These are phyloP conservation scores for Drosophila recens DNA, from an alignment of 2,888 invertebrate genomes.

Conservation along the genomic window DNA sequence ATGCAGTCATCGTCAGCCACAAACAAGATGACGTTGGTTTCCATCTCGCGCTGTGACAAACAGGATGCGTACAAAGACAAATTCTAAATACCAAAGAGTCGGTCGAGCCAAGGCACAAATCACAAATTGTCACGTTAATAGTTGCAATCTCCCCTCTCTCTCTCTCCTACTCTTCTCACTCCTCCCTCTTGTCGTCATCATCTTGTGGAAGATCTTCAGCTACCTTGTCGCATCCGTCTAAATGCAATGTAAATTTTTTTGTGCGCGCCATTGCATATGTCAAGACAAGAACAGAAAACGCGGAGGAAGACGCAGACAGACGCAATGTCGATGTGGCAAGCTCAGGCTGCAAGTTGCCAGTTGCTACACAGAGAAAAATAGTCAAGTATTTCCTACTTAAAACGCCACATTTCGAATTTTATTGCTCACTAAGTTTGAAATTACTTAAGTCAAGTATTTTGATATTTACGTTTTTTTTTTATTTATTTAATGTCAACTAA, in stretches of 20 bases:
- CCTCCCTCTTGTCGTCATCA: constrained; percentile 24
- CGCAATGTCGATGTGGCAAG: constrained; percentile 21
- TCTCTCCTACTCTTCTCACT: constrained; percentile 8
- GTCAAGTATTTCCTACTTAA: no score
- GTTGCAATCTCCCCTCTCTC: constrained; percentile 41
- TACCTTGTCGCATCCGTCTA: constrained; percentile 71
- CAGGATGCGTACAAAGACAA: constrained; percentile 74
- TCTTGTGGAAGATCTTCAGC: constrained; percentile 40
- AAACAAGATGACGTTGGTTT: constrained; percentile 26
- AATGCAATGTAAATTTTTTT: constrained; percentile 82
- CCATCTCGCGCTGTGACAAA: constrained; percentile 55
- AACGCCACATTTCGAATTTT: no score
- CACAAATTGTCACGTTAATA: constrained; percentile 82
- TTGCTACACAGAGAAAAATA: not conserved
- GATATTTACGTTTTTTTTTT: no score
- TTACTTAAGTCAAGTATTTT: no score
- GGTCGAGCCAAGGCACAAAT: constrained; percentile 69
- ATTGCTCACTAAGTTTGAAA: no score
- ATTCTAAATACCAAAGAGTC: constrained; percentile 78
- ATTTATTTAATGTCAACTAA: no score
- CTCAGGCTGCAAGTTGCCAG: constrained; percentile 18
- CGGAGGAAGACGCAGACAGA: constrained; percentile 21
- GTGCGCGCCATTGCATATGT: constrained; percentile 75
- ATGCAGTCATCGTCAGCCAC: constrained; percentile 78
- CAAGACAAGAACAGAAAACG: constrained; percentile 61